Conservation (phyloP, 2,888 invertebrate species). For the Phyto melanocephala region DNA sequence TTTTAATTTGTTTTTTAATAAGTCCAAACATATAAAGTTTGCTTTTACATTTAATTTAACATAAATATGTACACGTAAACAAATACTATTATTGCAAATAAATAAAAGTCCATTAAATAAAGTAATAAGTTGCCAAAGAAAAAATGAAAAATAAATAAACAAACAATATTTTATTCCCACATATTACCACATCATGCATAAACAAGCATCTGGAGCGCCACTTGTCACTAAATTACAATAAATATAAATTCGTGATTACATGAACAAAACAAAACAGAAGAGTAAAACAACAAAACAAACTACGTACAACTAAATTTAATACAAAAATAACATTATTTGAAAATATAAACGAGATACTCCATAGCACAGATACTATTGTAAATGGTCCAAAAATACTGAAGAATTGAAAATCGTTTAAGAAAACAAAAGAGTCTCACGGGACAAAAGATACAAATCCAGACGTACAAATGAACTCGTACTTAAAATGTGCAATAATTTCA, state of each 20-base stretch:
- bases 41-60: too few relatives aligned
- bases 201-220: slow-evolving; percentile 74
- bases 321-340: slow-evolving; percentile 16
- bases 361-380: slow-evolving; percentile 14
- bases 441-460: slow-evolving; percentile 22
- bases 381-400: slow-evolving; percentile 16
- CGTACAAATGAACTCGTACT: neutral
- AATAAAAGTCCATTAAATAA: neutral
- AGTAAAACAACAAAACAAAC: neutral
- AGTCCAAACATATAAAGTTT: too few relatives aligned
- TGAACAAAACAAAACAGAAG: slow-evolving; percentile 68
- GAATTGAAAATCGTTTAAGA: slow-evolving; percentile 25
- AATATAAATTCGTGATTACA: slow-evolving; percentile 78
- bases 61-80: too few relatives aligned
- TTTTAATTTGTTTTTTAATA: too few relatives aligned
- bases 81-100: too few relatives aligned
- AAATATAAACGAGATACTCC: slow-evolving; percentile 23
- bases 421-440: slow-evolving; percentile 66
- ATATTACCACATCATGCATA: slow-evolving; percentile 32
- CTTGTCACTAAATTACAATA: slow-evolving; percentile 78
- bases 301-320: slow-evolving; percentile 11
- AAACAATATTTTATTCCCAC: slow-evolving; percentile 35
- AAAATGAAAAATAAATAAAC: neutral
- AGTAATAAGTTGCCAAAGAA: neutral
- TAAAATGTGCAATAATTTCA: slow-evolving; percentile 26